Conservation (phyloP, 2,113 vertebrate genomes). For the Cololabis saira region DNA sequence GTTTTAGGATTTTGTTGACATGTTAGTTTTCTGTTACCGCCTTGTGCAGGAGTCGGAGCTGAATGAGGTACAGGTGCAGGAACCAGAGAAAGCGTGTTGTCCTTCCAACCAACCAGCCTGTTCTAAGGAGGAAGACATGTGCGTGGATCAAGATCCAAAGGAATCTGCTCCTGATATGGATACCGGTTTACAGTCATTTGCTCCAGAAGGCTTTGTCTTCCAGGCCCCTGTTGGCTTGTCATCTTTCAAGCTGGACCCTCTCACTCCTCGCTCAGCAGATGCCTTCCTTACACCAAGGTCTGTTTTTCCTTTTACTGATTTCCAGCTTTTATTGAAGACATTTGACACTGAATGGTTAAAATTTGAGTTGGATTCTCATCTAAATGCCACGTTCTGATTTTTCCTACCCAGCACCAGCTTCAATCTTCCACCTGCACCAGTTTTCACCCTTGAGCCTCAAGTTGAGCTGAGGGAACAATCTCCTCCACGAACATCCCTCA, state of each 20-base stretch:
- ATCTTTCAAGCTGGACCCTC: conserved; percentile 82
- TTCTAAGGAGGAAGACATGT: conserved; percentile 32
- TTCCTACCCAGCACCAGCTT: conserved; percentile 48
- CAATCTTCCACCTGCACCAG: conserved; percentile 12
- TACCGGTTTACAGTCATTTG: conserved; percentile 85
- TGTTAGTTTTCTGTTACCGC: neutral
- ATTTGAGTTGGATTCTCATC: neutral
- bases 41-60: conserved; percentile 12
- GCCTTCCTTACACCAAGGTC: conserved; percentile 84
- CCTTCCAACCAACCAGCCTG: neutral
- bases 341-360: neutral
- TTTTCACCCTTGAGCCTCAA: conserved; percentile 17
- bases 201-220: conserved; percentile 90
- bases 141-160: conserved; percentile 29
- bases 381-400: conserved; percentile 7
- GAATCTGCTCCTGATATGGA: neutral
- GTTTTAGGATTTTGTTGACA: neutral
- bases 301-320: neutral
- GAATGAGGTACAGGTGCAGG: neutral
- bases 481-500: neutral
- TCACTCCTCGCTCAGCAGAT: conserved; percentile 84
- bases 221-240: conserved; percentile 85
- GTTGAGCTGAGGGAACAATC: neutral
- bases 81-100: neutral
- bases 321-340: neutral